Evolutionary conservation across 1,140 invertebrate genomes (phyloP), one percentile per base, ranked within the genome.

Genomic region (Mya arenaria): DNA sequence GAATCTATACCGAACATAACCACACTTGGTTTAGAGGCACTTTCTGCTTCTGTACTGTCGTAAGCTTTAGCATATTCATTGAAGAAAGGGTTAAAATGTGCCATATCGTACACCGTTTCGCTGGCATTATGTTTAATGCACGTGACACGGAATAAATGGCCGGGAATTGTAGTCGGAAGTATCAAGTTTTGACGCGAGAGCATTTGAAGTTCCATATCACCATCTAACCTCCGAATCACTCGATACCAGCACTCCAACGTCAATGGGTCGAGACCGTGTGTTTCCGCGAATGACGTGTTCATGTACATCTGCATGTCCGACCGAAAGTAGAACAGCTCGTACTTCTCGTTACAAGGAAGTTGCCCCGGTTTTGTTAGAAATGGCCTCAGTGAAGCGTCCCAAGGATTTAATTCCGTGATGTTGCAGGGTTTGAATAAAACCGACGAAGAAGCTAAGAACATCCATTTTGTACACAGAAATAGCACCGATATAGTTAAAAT

Each of bases 341-440:
- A 52, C 17, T 87, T 86, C 30, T 90, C 91, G 4, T 93, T 91
- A 86, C 96, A 96, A 0, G 91, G 72, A 36, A 95, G 93, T 56
- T 94, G 95, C 72, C 94, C 93, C 55, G 93, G 91, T 34, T 94
- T 93, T 41, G 93, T 93, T 23, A 95, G 94, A 79, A 94, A 94
- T 32, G 93, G 90, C 81, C 92, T 93, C 15, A 96, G 94, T 25
- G 95, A 95, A 10, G 93, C 89, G 81, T 97, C 96, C 62, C 95
- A 95, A 0, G 96, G 95, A 84, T 96, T 94, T 68, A 97, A 93
- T 10, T 95, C 94, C 0, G 96, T 96, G 84, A 98, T 96, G 3
- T 95, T 95, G 90, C 97, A 98, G 30, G 96, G 55, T 75, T 15
- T 32, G 32, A 17, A 1, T 8, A 52, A n/a, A n/a, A 52, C 48